phyloP scores from a whole-genome alignment of 2,113 vertebrate genomes.

The Larimichthys polyactis region DNA sequence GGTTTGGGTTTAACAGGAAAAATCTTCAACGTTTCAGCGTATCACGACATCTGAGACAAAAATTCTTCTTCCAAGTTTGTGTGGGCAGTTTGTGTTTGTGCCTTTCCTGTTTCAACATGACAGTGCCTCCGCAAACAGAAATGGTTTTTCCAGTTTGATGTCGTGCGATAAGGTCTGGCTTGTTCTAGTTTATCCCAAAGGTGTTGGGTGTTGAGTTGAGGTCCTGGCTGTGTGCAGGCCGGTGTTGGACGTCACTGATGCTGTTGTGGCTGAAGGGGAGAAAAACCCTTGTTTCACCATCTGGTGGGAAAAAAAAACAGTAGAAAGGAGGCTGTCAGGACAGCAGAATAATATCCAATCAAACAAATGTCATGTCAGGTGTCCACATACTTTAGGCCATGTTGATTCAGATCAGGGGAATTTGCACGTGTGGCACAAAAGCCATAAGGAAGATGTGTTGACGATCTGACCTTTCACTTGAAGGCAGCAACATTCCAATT shows the following conservation, averaged over 20 bases:
- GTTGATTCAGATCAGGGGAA: neutral
- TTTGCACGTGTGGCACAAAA: neutral
- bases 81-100: neutral
- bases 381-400: neutral
- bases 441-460: neutral
- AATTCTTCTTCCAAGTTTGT: neutral
- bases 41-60: too few species aligned
- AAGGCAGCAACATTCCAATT: neutral
- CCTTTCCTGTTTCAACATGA: neutral
- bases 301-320: neutral
- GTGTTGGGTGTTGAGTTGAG: neutral
- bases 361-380: neutral
- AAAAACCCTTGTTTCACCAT: neutral
- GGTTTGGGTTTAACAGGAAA: neutral
- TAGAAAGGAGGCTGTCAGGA: neutral
- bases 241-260: neutral
- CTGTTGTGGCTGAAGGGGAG: neutral
- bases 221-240: neutral
- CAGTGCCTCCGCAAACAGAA: too few species aligned
- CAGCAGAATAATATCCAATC: neutral
- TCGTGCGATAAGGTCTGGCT: neutral
- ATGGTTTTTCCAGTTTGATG: neutral
- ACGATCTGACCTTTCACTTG: slow-evolving; percentile 6
- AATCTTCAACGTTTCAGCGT: neutral
- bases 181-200: neutral